Percentiles rank a stretch among this genome's conserved stretches.
Conservation (phyloP, 37 sponge, comb jelly and placozoan species). For the Chondrosia reniformis region DNA sequence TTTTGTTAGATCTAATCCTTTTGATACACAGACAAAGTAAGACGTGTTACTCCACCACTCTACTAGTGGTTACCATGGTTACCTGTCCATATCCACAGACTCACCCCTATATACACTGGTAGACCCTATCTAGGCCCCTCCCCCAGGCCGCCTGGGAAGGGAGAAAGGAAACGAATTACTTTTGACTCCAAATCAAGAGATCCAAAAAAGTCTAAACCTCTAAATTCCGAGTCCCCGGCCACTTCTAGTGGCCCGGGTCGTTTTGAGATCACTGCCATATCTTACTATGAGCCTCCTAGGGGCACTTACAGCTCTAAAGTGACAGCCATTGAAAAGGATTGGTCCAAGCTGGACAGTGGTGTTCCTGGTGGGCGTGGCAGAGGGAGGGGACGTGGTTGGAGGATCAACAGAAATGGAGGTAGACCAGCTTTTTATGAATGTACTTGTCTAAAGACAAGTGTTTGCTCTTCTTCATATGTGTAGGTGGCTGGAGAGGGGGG, state of each 20-base stretch:
- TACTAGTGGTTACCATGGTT: not conserved
- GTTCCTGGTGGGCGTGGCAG: not conserved
- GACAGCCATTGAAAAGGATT: not conserved
- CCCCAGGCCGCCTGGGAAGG: not conserved
- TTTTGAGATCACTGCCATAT: conserved; percentile 4
- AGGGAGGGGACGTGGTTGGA: conserved; percentile 20
- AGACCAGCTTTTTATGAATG: too few relatives aligned
- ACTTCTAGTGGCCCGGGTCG: not conserved
- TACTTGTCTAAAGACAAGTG: too few relatives aligned
- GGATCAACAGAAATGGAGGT: not conserved
- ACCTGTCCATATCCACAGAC: not conserved
- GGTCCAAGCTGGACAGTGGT: not conserved
- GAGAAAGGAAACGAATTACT: conserved; percentile 41
- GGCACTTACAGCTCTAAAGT: conserved; percentile 49
- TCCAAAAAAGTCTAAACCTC: not conserved
- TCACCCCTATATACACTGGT: not conserved
- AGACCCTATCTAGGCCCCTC: not conserved
- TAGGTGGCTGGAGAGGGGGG: too few relatives aligned
- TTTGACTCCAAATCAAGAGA: conserved; percentile 19
- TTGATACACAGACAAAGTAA: not conserved
- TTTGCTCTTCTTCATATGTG: too few relatives aligned
- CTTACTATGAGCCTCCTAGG: conserved; percentile 49
- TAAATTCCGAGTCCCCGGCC: too few relatives aligned
- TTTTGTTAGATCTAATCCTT: conserved; percentile 16
- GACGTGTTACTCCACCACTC: not conserved